Evolutionary conservation across 2,888 invertebrate genomes (phyloP).

Genomic region (Harpagoxenus sublaevis): DNA sequence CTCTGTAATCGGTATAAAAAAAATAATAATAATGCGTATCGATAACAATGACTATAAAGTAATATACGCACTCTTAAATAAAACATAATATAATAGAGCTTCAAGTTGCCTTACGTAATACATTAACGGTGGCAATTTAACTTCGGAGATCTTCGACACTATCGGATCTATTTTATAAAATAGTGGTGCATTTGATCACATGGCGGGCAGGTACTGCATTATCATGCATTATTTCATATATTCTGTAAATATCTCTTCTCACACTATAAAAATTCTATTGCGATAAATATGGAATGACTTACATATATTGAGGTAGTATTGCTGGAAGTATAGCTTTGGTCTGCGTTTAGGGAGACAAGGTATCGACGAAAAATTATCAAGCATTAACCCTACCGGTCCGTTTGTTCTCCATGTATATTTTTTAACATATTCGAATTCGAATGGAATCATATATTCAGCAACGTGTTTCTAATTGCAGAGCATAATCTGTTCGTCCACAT

Average conservation of each 20-base stretch:
- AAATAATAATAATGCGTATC: neutral
- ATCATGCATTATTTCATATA: neutral
- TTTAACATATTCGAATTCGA: neutral
- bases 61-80: slow-evolving; percentile 1
- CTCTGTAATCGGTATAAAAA: neutral
- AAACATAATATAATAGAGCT: neutral
- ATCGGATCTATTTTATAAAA: neutral
- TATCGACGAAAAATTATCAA: neutral
- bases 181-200: slow-evolving; percentile 24
- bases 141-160: slow-evolving; percentile 12
- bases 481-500: neutral
- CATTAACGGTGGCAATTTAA: neutral
- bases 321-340: slow-evolving; percentile 70
- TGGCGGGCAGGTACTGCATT: slow-evolving; percentile 26
- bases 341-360: slow-evolving; percentile 55
- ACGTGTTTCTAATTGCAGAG: neutral
- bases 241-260: slow-evolving; percentile 4
- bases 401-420: neutral
- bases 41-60: slow-evolving; percentile 37
- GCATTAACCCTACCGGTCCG: neutral
- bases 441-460: neutral
- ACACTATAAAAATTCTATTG: slow-evolving; percentile 35
- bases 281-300: slow-evolving; percentile 57
- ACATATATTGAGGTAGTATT: slow-evolving; percentile 59
- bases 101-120: slow-evolving; percentile 31